Base-by-base conservation (phyloP, 2,797 vertebrate species). In the Lagodon rhomboides region DNA sequence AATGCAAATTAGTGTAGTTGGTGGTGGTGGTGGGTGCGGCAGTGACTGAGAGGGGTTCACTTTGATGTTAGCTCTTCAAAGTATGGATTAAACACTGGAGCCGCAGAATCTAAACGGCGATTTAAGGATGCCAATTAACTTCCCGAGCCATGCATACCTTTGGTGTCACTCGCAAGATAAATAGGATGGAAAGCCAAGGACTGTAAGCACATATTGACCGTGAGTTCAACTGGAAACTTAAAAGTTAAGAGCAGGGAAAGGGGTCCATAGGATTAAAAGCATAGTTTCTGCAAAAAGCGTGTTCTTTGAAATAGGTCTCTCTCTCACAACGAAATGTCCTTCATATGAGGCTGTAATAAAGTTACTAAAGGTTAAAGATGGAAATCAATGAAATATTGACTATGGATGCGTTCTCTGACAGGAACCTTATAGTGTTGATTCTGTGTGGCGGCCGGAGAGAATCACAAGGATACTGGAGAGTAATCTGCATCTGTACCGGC, bases 1-100 rank as follows among this genome's bases (percentile, higher is more conserved):
- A 75, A 82, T 86, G 79, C 49, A 84, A 86, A 84, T 84, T 6
- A 63, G n/a, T 71, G 23, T 50, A 44, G 22, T 34, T 34, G 18
- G 38, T 10, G 55, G 44, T 34, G 18, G 38, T 10, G 55, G 44
- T 34, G 68, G 56, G 80, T 65, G 77, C 68, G 47, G 54, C 20
- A 43, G 44, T 63, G 79, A 82, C 51, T 65, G 23, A 44, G 58
- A 75, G n/a, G 50, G 16, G 30, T 64, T 81, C 27, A 54, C 65
- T 77, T 50, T 82, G 60, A 84, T 65, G 60, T 56, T 15, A 20
- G 51, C 27, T 60, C 51, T 86, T 78, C 25, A 82, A 87, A 76
- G 44, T 59, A 53, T 75, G 72, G 66, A 71, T 77, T 83, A 75
- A 56, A 60, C 30, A 76, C 46, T 12, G 3, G 5, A 53, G 67